Evolutionary conservation across 1,140 invertebrate species (phyloP), one percentile per base, ranked within the genome.

Genomic region (Bombus haemorrhoidalis): DNA sequence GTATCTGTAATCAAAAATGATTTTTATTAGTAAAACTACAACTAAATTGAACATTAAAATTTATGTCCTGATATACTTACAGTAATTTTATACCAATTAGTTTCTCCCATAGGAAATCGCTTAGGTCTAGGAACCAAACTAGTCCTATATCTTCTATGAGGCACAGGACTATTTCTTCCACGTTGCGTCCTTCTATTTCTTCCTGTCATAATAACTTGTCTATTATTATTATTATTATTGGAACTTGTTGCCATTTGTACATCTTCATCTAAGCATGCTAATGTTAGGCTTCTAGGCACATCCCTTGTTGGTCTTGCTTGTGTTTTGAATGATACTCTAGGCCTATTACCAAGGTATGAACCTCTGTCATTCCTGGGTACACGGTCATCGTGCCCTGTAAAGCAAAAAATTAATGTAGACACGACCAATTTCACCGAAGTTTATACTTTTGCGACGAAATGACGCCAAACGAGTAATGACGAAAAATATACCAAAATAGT

Each of bases 1-100:
- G 97, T 88, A 98, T 96, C 96, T 97, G 71, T 13, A 94, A 94
- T 88, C 87, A 87, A 89, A 76, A 71, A 64, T 74, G 53, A 69
- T n/a, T 73, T 73, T 22, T 82, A 59, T 59, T 37, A 32, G 25
- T 53, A 53, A 53, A 53, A 22, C 18, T 53, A 22, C 2, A 53
- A 34, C 6, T 6, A n/a, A 62, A 41, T 1, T 53, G 22, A 39
- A n/a, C 37, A 25, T 73, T 75, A 39, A 43, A 41, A 69, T 72
- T 2, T 25, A 75, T 18, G 12, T 72, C 28, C n/a, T 73, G 39
- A 77, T 81, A 83, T 39, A 92, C 95, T 94, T 93, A 96, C 95
- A n/a, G 93, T 95, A 13, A 97, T 94, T 94, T 96, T 96, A 92
- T 96, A 97, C 96, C 96, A 97, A 43, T 95, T 95, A 10, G 95